Conservation (phyloP, 1,140 invertebrate species). For the Bombus picipes region DNA sequence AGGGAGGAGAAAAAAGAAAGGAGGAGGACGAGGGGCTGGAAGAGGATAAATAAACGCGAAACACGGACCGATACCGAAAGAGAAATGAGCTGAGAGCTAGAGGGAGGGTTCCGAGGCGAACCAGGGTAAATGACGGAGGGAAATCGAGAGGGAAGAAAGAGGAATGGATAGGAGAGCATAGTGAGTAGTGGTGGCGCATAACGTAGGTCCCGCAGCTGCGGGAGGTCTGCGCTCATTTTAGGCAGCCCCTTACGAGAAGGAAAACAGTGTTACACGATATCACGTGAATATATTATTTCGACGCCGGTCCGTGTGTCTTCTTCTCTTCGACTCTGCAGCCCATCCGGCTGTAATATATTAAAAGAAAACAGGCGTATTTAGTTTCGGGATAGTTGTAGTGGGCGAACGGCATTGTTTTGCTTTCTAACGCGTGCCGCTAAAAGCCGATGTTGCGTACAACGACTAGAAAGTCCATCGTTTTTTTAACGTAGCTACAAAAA, state of each 20-base stretch:
- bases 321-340: background rate
- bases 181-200: slow-evolving; percentile 15
- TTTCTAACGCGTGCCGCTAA: background rate
- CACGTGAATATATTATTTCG: slow-evolving; percentile 46
- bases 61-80: slow-evolving; percentile 6
- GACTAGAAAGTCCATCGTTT: too few relatives aligned
- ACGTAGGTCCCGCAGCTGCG: slow-evolving; percentile 42
- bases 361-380: slow-evolving; percentile 36
- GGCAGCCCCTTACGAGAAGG: slow-evolving; percentile 37
- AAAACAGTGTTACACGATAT: slow-evolving; percentile 45
- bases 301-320: background rate
- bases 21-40: background rate
- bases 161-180: background rate
- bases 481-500: too few relatives aligned
- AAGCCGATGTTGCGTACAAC: slow-evolving; percentile 2
- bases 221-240: slow-evolving; percentile 45
- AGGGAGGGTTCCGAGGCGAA: background rate
- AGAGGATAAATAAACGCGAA: slow-evolving; percentile 35
- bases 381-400: background rate
- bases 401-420: slow-evolving; percentile 1
- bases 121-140: slow-evolving; percentile 2
- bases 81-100: background rate
- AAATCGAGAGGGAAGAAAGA: slow-evolving; percentile 32
- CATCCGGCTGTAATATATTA: slow-evolving; percentile 9
- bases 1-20: background rate